Conservation (phyloP, 2,888 invertebrate species). For the Sesamia inferens region DNA sequence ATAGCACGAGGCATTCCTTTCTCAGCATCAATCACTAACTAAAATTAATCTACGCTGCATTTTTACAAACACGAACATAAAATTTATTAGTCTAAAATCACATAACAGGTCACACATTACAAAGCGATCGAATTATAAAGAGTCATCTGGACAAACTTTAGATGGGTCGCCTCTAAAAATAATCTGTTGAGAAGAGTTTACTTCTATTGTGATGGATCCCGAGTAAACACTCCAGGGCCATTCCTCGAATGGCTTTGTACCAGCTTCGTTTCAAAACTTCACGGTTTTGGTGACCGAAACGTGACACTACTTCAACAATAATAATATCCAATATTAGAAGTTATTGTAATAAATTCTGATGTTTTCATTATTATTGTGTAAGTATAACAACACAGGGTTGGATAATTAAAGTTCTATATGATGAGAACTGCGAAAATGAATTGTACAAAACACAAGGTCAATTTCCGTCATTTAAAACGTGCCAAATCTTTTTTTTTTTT, state of each 20-base stretch:
- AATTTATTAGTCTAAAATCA: conserved; percentile 63
- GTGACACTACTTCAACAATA: conserved; percentile 69
- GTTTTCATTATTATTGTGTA: conserved; percentile 41
- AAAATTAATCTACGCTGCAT: conserved; percentile 39
- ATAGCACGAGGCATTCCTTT: neutral
- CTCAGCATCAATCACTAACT: too few relatives aligned
- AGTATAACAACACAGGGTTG: conserved; percentile 13
- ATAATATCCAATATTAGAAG: conserved; percentile 60
- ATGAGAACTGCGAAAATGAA: neutral
- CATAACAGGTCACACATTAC: conserved; percentile 65
- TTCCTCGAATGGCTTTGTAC: conserved; percentile 85
- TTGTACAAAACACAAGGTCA: neutral
- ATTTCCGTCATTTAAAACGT: too few relatives aligned
- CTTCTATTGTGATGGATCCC: conserved; percentile 81
- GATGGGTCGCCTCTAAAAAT: conserved; percentile 80
- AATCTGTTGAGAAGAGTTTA: conserved; percentile 86
- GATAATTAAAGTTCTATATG: neutral
- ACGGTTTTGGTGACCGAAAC: conserved; percentile 74
- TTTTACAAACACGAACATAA: conserved; percentile 54
- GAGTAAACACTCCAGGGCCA: conserved; percentile 83
- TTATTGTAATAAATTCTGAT: conserved; percentile 41
- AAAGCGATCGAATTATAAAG: conserved; percentile 69
- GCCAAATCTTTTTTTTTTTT: too few relatives aligned
- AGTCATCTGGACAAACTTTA: conserved; percentile 84
- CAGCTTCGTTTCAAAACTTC: conserved; percentile 84